Percentiles rank a stretch among this genome's conserved stretches.
Conservation (phyloP, 2,113 vertebrate species). For the Pygoscelis antarcticus region DNA sequence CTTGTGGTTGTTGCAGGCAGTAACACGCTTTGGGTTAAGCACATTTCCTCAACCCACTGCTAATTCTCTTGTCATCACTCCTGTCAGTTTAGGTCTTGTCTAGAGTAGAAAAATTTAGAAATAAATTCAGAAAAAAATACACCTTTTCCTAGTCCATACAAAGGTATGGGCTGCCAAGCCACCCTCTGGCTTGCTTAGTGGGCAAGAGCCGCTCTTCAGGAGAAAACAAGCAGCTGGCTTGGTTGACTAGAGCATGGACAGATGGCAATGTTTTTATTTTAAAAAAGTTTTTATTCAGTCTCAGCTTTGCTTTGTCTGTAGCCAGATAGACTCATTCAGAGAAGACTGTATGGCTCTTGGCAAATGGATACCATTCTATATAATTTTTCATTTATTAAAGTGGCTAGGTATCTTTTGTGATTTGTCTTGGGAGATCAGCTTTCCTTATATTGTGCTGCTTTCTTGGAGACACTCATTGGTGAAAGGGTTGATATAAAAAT, state of each 20-base stretch:
- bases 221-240: neutral
- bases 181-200: neutral
- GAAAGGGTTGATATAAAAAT: neutral
- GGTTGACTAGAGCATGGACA: neutral
- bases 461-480: neutral
- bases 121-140: neutral
- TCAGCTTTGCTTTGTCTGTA: neutral
- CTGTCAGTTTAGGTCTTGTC: neutral
- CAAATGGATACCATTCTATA: neutral
- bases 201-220: neutral
- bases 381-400: neutral
- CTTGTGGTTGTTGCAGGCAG: accelerated
- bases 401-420: neutral
- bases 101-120: neutral
- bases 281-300: neutral
- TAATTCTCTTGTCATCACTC: neutral
- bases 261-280: neutral
- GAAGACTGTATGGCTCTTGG: neutral
- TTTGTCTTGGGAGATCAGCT: neutral
- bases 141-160: neutral
- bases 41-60: neutral
- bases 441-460: neutral
- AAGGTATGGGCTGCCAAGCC: neutral
- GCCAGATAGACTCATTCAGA: neutral
- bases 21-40: accelerated